Evolutionary conservation across 2,888 invertebrate species (phyloP), one percentile per base, ranked within the genome.

Genomic region (Drosophila helvetica): DNA sequence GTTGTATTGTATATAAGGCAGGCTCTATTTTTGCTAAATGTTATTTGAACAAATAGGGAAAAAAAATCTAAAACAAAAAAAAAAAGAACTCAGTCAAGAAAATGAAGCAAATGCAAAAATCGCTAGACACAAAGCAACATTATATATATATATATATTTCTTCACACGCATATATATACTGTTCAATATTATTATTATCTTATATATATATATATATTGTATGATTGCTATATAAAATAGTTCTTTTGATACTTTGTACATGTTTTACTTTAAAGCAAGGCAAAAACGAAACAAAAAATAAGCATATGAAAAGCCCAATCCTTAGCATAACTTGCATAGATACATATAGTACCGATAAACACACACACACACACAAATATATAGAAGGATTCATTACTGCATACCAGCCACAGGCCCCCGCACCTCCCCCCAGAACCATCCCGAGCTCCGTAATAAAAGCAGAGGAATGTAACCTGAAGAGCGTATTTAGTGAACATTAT

Each of bases 21-120:
- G 77, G 78, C 75, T 87, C 88, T 86, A 89, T 86, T 86, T 86
- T 89, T 86, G 89, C 89, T 86, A 86, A 87, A 89, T 89, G 89
- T 89, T 86, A 89, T 86, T 88, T 86, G 73, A 86, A 85, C 82
- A 85, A 87, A 82, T 86, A 87, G 72, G 80, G 86, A 76, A 80
- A 85, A 86, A 86, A 75, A 2, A 22, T n/a, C 25, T 67, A 78
- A 74, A 64, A 66, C 12, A 12, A 12, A 30, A 57, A 48, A 33
- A 48, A 5, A 57, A 47, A 38, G 15, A 15, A 38, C 15, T 50
- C 67, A 67, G 66, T 67, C 66, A 66, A 66, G 66, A 48, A 66
- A 66, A 66, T 54, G 76, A 76, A 83, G 73, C 77, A 86, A 70
- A 78, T 64, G 77, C 76, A 79, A 76, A 79, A 80, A 78, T 65